A percentile compares a stretch with the other conserved stretches of the same genome.
Conservation (phyloP, 2,797 vertebrate genomes). For the Dermochelys coriacea region DNA sequence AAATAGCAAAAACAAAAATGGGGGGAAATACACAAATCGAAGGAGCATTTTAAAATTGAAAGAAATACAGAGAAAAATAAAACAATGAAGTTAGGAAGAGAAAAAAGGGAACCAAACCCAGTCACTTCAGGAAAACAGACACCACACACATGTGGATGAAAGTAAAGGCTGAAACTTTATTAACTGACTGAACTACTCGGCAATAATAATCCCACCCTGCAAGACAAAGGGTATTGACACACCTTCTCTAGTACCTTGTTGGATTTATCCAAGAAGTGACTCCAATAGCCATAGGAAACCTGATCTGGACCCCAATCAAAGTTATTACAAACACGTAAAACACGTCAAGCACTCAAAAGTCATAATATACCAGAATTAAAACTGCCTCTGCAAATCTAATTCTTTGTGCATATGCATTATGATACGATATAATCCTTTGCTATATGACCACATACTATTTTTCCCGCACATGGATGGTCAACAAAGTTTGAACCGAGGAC, state of each 20-base stretch:
- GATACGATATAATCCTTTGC: neutral
- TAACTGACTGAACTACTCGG: rapidly evolving
- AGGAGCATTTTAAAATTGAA: neutral
- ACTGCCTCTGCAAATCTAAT: neutral
- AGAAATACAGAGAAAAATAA: neutral
- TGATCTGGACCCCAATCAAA: neutral
- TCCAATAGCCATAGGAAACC: rapidly evolving
- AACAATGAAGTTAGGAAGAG: rapidly evolving
- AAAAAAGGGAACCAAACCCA: neutral
- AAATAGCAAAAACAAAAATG: neutral
- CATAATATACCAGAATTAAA: neutral
- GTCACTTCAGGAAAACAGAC: neutral
- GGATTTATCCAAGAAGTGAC: neutral
- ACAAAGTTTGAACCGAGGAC: neutral
- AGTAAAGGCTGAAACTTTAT: neutral
- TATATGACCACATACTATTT: neutral
- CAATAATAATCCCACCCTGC: neutral
- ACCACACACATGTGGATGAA: neutral
- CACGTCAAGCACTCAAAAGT: neutral
- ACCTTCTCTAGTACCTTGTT: neutral
- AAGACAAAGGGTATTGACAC: rapidly evolving
- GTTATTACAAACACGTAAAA: neutral
- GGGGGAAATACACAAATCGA: neutral
- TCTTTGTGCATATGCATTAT: rapidly evolving
- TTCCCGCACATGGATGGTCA: neutral